A percentile compares a stretch with the other conserved stretches of the same genome.
phyloP scores from a whole-genome alignment of 2,888 invertebrate genomes.

The Hemistola chrysoprasaria region DNA sequence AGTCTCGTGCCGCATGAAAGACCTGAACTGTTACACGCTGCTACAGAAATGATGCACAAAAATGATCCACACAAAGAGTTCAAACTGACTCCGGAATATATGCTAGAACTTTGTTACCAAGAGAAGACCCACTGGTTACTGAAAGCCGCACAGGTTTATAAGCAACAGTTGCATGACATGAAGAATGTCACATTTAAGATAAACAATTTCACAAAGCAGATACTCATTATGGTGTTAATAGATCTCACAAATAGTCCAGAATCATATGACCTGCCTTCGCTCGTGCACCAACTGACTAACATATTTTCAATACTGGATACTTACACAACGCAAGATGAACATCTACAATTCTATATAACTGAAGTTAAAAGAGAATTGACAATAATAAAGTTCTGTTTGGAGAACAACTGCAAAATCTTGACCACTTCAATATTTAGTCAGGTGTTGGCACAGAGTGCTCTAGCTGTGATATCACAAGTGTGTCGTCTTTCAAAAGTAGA shows the following conservation, averaged over 20 bases:
- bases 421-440: constrained; percentile 75
- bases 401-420: constrained; percentile 76
- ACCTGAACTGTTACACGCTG: constrained; percentile 56
- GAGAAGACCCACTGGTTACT: constrained; percentile 74
- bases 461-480: constrained; percentile 76
- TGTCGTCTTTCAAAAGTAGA: constrained; percentile 74
- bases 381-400: constrained; percentile 74
- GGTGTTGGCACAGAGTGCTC: constrained; percentile 68
- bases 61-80: constrained; percentile 70
- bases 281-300: constrained; percentile 70
- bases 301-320: constrained; percentile 75
- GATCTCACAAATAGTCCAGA: constrained; percentile 74
- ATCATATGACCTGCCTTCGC: constrained; percentile 67
- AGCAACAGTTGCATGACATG: constrained; percentile 69
- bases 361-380: constrained; percentile 76
- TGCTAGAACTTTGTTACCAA: constrained; percentile 75
- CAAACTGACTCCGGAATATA: constrained; percentile 73
- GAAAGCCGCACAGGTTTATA: constrained; percentile 71
- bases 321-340: constrained; percentile 65
- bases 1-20: constrained; percentile 64
- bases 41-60: constrained; percentile 61
- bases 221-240: constrained; percentile 74
- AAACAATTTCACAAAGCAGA: constrained; percentile 75
- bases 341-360: constrained; percentile 71
- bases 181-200: constrained; percentile 75